Evolutionary conservation across 2,888 invertebrate species (phyloP).

Genomic region (Eucera pruinosa): DNA sequence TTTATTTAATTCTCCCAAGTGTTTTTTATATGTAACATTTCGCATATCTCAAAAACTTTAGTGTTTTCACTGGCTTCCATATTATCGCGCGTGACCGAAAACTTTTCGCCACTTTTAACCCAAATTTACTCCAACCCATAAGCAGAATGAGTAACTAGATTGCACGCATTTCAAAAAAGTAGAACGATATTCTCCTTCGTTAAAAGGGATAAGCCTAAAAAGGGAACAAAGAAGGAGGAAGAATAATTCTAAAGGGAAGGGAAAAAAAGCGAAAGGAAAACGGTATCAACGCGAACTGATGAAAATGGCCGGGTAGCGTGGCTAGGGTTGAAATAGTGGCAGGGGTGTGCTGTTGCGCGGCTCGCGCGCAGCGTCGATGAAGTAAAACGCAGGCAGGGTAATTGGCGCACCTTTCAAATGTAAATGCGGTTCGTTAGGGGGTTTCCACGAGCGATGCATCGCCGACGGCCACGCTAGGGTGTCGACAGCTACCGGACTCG

Average conservation of each 20-base stretch:
- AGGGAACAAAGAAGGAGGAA: not conserved
- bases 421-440: constrained; percentile 82
- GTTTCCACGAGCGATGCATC: constrained; percentile 72
- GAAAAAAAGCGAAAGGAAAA: constrained; percentile 56
- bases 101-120: too few relatives aligned
- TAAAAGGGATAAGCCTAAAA: not conserved
- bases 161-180: too few relatives aligned
- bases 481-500: constrained; percentile 61
- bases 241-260: constrained; percentile 7
- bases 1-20: too few relatives aligned
- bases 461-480: constrained; percentile 60
- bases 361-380: constrained; percentile 68
- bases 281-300: constrained; percentile 53
- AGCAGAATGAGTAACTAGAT: too few relatives aligned
- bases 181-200: too few relatives aligned
- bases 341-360: constrained; percentile 41
- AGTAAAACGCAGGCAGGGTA: constrained; percentile 78
- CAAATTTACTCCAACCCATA: too few relatives aligned
- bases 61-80: too few relatives aligned
- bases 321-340: constrained; percentile 32
- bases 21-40: too few relatives aligned
- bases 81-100: too few relatives aligned
- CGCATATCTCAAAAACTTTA: too few relatives aligned
- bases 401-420: constrained; percentile 82
- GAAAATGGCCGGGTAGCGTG: constrained; percentile 59